These are phyloP conservation scores for Catocala sponsa DNA, from an alignment of 2,888 invertebrate genomes.

Conservation along the genomic window DNA sequence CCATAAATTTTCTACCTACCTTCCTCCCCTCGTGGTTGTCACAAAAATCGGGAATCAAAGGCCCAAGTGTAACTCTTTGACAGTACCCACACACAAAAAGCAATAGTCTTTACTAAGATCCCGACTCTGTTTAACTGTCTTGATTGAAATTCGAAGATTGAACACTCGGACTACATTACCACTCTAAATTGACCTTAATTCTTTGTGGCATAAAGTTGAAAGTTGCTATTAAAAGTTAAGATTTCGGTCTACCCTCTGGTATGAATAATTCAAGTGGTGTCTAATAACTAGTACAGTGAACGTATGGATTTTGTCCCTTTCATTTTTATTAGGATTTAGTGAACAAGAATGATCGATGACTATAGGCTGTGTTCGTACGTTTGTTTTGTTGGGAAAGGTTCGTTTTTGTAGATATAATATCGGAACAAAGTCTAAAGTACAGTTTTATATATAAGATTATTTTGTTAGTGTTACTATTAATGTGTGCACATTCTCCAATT, in stretches of 20 bases:
- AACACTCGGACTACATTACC: conserved; percentile 43
- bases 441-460: too few relatives aligned
- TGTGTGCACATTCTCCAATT: too few relatives aligned
- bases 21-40: neutral
- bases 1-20: too few relatives aligned
- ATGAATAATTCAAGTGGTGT: conserved; percentile 85
- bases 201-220: conserved; percentile 65
- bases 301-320: conserved; percentile 47
- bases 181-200: conserved; percentile 56
- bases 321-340: conserved; percentile 35
- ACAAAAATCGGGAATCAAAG: conserved; percentile 19
- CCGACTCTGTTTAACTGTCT: conserved; percentile 64
- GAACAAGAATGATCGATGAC: conserved; percentile 48
- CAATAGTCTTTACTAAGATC: conserved; percentile 64
- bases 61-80: conserved; percentile 42
- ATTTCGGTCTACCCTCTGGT: conserved; percentile 78
- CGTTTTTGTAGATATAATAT: too few relatives aligned
- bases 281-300: conserved; percentile 74
- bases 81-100: conserved; percentile 48
- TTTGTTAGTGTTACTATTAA: too few relatives aligned
- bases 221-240: conserved; percentile 63
- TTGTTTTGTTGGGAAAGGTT: neutral
- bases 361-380: conserved; percentile 15
- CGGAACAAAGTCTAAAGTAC: too few relatives aligned
- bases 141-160: conserved; percentile 67